Base-by-base conservation (phyloP, 1,140 invertebrate genomes). In the Formica selysi region DNA sequence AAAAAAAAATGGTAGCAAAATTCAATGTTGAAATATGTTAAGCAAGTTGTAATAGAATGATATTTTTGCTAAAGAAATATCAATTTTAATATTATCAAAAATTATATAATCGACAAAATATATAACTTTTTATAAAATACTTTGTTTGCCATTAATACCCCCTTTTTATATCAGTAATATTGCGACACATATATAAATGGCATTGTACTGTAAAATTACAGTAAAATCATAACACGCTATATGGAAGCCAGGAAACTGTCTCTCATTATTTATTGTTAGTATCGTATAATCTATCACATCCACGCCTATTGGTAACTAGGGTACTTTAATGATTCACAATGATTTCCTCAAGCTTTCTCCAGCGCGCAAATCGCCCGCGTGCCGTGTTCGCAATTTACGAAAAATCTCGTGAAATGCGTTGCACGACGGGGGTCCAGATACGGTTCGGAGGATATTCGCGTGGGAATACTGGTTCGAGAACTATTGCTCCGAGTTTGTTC, bases 381-480 rank as follows among this genome's bases (percentile, higher is more conserved):
- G 51, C 22, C 68, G 44, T 84, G 67, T 83, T 74, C 44, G 22
- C 54, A 19, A 36, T 2, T 36, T 3, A 2, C 22, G 59, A 89
- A 89, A 91, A 91, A 87, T 91, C 36, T 7, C 57, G 61, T 57
- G 44, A 84, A 90, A 91, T 81, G 79, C 61, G 83, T 89, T 59
- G 54, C 61, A 62, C 86, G 68, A 83, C 74, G 79, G 44, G 51
- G 71, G 57, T 79, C 89, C 78, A 83, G 88, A 89, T 84, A 89
- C 67, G 78, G 87, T 89, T 91, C 90, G 81, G 59, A 70, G 85
- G 86, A 91, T 59, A 91, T 87, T 92, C 86, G 89, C 91, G 91
- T 92, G 91, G 91, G 91, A 91, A 91, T 92, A 92, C 91, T 90
- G 90, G 91, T 92, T 91, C 79, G 76, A 51, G 16, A 51, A 64